These are phyloP conservation scores for Aptenodytes patagonicus DNA, from an alignment of 2,113 vertebrate species.

Conservation along the genomic window DNA sequence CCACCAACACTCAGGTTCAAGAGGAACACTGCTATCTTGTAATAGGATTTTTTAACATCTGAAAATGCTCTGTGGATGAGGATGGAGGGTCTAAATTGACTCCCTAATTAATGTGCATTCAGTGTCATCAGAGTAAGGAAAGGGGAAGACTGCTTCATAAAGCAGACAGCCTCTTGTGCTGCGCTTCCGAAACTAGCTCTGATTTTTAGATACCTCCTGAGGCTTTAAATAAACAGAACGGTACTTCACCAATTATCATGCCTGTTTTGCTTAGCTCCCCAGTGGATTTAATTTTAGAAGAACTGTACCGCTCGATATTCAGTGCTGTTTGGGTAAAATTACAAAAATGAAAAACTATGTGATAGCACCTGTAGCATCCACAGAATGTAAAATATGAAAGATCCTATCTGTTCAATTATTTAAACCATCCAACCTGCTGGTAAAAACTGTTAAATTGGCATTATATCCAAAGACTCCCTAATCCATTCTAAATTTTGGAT, in stretches of 20 bases:
- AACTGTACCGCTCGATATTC: neutral
- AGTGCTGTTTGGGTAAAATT: neutral
- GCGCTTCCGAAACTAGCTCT: neutral
- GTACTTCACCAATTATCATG: conserved; percentile 34
- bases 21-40: neutral
- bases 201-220: conserved; percentile 35
- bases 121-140: neutral
- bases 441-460: neutral
- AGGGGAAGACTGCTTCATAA: neutral
- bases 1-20: neutral
- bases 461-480: neutral
- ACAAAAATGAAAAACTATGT: conserved; percentile 18
- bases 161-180: neutral
- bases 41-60: neutral
- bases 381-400: neutral
- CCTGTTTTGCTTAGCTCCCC: conserved; percentile 13
- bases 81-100: neutral
- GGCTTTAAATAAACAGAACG: conserved; percentile 48
- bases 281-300: conserved; percentile 16
- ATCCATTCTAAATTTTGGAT: conserved; percentile 21
- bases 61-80: neutral
- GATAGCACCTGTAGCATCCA: conserved; percentile 6
- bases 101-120: neutral
- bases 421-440: neutral
- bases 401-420: conserved; percentile 5